These are phyloP conservation scores for Lontra canadensis DNA, from an alignment of 2,113 vertebrate genomes.

Conservation along the genomic window DNA sequence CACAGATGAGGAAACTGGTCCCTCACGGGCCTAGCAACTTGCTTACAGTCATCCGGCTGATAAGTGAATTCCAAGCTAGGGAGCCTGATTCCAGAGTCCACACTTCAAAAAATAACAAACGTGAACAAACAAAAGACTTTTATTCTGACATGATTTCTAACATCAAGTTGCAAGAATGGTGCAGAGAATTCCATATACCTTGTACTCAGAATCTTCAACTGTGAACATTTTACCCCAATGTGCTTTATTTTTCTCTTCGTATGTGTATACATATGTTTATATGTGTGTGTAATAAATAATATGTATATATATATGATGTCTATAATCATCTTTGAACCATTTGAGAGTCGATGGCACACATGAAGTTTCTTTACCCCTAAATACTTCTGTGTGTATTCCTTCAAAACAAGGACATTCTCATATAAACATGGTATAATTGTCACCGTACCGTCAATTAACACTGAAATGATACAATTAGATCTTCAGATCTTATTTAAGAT, in stretches of 20 bases:
- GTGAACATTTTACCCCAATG: not conserved
- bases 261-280: not conserved
- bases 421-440: not conserved
- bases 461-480: constrained; percentile 7
- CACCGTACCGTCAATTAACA: constrained; percentile 1
- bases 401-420: constrained; percentile 18
- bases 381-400: constrained; percentile 4
- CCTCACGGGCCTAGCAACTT: not conserved
- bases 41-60: not conserved
- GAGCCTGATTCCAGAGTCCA: not conserved
- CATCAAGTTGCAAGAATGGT: constrained; percentile 36
- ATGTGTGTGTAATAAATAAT: not conserved
- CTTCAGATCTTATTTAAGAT: constrained; percentile 35
- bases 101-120: not conserved
- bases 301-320: not conserved
- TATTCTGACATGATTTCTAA: constrained; percentile 3
- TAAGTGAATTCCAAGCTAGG: constrained; percentile 1
- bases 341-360: not conserved
- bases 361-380: not conserved
- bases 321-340: not conserved
- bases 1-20: not conserved
- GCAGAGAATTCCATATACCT: not conserved
- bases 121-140: not conserved
- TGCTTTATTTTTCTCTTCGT: not conserved
- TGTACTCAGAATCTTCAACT: not conserved